Evolutionary conservation across 2,113 vertebrate species (phyloP).

Genomic region (Xiphias gladius): DNA sequence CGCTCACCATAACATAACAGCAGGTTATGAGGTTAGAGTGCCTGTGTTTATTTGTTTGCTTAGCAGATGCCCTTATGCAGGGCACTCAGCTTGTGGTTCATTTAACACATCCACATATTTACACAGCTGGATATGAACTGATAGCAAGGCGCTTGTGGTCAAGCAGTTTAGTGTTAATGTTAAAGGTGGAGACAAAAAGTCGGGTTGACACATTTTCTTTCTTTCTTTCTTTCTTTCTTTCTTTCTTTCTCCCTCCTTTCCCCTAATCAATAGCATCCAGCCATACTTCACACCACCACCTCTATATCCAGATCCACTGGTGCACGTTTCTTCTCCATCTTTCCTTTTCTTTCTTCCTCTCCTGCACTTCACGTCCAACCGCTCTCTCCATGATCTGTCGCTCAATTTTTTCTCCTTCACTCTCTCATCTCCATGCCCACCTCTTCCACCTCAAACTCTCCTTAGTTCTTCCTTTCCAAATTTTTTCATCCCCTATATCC

Average conservation of each 20-base stretch:
- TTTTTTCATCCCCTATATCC: slow-evolving; percentile 29
- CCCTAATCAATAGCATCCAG: not conserved
- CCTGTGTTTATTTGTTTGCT: slow-evolving; percentile 81
- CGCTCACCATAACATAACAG: slow-evolving; percentile 63
- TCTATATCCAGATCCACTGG: slow-evolving; percentile 6
- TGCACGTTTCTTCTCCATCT: slow-evolving; percentile 13
- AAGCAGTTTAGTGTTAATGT: slow-evolving; percentile 58
- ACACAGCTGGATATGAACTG: slow-evolving; percentile 81
- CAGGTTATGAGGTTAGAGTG: slow-evolving; percentile 67
- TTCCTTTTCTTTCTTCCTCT: slow-evolving; percentile 19
- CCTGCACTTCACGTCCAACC: slow-evolving; percentile 11
- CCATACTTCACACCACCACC: not conserved
- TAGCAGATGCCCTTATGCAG: slow-evolving; percentile 76
- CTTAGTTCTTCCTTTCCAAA: slow-evolving; percentile 25
- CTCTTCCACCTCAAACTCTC: slow-evolving; percentile 24
- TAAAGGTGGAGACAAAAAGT: slow-evolving; percentile 1
- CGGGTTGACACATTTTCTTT: not conserved
- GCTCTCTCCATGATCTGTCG: slow-evolving; percentile 3
- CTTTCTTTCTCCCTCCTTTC: not conserved
- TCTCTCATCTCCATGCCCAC: slow-evolving; percentile 30
- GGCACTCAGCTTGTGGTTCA: slow-evolving; percentile 61
- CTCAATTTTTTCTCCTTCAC: slow-evolving; percentile 9
- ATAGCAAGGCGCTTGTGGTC: slow-evolving; percentile 67
- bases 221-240: not conserved
- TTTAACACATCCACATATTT: slow-evolving; percentile 78